phyloP scores from a whole-genome alignment of 1,140 invertebrate genomes.

The Drosophila sproati region DNA sequence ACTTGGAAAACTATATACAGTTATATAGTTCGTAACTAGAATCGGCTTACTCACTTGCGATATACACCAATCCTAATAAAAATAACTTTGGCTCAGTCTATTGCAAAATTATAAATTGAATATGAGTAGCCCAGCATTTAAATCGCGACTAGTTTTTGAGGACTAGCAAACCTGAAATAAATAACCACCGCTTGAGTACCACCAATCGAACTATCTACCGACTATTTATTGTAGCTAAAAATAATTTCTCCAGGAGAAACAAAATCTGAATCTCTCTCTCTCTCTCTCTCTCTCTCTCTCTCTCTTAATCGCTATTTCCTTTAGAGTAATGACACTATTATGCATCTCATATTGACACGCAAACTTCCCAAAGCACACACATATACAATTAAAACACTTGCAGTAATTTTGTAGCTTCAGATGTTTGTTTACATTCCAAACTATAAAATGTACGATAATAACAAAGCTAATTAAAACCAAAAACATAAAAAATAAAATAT shows the following conservation, averaged over 20 bases:
- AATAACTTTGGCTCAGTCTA: too few relatives aligned
- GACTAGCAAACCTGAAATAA: not conserved
- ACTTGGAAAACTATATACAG: too few relatives aligned
- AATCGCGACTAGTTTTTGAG: too few relatives aligned
- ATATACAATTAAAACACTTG: slow-evolving; percentile 17
- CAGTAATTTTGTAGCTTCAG: slow-evolving; percentile 17
- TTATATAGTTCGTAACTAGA: too few relatives aligned
- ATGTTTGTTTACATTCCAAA: slow-evolving; percentile 37
- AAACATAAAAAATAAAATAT: not conserved
- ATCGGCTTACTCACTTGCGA: too few relatives aligned
- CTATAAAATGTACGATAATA: slow-evolving; percentile 17
- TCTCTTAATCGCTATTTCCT: not conserved
- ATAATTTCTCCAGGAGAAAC: not conserved
- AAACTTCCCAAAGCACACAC: slow-evolving; percentile 4
- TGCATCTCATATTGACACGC: not conserved
- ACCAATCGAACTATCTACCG: slow-evolving; percentile 23
- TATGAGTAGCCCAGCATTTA: not conserved
- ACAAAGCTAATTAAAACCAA: slow-evolving; percentile 4
- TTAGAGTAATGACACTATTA: too few relatives aligned
- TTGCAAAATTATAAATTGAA: too few relatives aligned
- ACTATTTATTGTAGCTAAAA: not conserved
- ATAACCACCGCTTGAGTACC: slow-evolving; percentile 31
- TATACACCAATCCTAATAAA: too few relatives aligned
- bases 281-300: not conserved
- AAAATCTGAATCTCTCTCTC: not conserved